Percentiles rank a stretch among this genome's conserved stretches.
phyloP scores from a whole-genome alignment of 2,113 vertebrate genomes.

The Tetrax tetrax region DNA sequence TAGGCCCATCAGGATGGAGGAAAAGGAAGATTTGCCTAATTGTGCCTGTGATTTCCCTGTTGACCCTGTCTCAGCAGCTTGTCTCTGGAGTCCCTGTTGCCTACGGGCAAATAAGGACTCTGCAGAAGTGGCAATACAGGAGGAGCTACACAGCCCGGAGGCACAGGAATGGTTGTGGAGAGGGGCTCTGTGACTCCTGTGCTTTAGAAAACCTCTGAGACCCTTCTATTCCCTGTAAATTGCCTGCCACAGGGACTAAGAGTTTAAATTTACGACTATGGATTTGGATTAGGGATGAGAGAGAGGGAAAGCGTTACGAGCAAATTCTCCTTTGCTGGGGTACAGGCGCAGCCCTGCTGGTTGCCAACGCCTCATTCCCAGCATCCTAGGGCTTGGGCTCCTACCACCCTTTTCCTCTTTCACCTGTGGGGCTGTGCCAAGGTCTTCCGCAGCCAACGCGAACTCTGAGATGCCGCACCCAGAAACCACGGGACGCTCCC shows the following conservation, averaged over 20 bases:
- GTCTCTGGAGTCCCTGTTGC: background rate
- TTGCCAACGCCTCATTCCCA: fast-evolving
- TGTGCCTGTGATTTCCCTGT: background rate
- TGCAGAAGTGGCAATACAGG: background rate
- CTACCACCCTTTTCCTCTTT: background rate
- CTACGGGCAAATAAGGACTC: background rate
- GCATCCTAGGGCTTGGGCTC: background rate
- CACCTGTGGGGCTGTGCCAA: background rate
- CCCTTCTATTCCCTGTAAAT: background rate
- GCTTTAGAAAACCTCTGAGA: background rate
- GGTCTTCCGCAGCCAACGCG: background rate
- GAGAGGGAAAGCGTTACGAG: background rate
- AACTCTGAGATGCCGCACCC: background rate
- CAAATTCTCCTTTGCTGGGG: background rate
- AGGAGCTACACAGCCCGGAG: background rate
- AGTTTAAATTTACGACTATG: background rate
- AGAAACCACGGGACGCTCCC: background rate
- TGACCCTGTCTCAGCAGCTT: background rate
- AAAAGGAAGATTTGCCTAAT: background rate
- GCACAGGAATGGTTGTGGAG: background rate
- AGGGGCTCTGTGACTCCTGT: background rate
- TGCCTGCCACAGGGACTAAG: background rate
- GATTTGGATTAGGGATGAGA: background rate
- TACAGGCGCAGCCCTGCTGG: background rate
- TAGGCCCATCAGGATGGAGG: background rate